A percentile compares a stretch with the other conserved stretches of the same genome.
Conservation (phyloP, 2,113 vertebrate species). For the Collichthys lucidus region DNA sequence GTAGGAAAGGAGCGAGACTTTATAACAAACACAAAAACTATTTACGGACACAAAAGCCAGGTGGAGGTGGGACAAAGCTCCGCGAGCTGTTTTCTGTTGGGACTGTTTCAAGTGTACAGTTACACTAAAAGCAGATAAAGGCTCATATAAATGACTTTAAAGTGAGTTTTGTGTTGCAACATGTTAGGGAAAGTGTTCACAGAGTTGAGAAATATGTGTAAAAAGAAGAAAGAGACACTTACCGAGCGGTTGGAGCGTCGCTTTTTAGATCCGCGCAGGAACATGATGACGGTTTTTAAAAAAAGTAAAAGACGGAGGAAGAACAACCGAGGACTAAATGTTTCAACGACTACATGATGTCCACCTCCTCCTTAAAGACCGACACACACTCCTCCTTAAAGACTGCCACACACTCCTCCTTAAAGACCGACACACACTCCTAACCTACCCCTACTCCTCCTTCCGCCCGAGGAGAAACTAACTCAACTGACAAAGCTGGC, state of each 20-base stretch:
- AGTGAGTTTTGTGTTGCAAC: neutral
- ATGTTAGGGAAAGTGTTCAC: neutral
- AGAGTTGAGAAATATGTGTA: neutral
- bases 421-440: no score
- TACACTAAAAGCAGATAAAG: neutral
- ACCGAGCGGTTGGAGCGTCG: constrained; percentile 84
- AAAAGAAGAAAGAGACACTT: constrained; percentile 53
- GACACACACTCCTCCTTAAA: no score
- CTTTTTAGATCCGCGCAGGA: constrained; percentile 85
- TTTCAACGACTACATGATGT: constrained; percentile 64
- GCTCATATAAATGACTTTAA: rapidly evolving
- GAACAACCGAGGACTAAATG: neutral
- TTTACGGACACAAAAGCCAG: constrained; percentile 45
- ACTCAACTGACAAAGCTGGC: constrained; percentile 26
- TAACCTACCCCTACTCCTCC: no score
- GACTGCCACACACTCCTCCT: constrained; percentile 29
- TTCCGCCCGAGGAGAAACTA: constrained; percentile 15
- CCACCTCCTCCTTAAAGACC: neutral
- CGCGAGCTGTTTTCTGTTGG: constrained; percentile 31
- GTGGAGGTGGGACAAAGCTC: constrained; percentile 63
- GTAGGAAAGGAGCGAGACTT: neutral
- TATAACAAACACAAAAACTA: neutral
- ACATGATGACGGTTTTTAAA: constrained; percentile 74
- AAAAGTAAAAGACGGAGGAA: neutral
- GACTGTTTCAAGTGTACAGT: constrained; percentile 1